Evolutionary conservation across 1,140 invertebrate genomes (phyloP).

Genomic region (Formica selysi): DNA sequence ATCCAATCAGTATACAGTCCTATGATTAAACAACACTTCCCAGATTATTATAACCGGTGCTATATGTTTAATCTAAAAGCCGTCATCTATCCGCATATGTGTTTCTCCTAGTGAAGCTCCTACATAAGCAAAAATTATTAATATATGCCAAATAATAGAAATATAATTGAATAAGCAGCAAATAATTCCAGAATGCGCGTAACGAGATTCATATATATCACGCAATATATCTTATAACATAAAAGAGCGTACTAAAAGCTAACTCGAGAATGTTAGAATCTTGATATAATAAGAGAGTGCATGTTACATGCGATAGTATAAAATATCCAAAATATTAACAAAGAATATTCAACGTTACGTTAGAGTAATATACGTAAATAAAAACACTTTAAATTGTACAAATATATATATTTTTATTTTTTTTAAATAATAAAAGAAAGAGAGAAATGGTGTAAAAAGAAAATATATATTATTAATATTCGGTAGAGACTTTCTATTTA

Average conservation of each 20-base stretch:
- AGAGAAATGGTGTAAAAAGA: too few species aligned
- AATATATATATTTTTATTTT: background rate
- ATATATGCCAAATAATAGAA: background rate
- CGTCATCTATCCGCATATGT: conserved; percentile 32
- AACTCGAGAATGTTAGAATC: background rate
- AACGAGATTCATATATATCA: background rate
- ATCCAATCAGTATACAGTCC: background rate
- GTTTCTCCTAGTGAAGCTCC: conserved; percentile 11
- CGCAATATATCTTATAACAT: conserved; percentile 13
- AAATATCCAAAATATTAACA: conserved; percentile 9
- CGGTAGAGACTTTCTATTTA: background rate
- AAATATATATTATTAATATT: conserved; percentile 1
- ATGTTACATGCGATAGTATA: conserved; percentile 7
- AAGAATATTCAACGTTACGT: background rate
- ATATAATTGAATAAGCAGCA: conserved; percentile 14
- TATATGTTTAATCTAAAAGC: conserved; percentile 45
- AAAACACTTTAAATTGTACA: background rate
- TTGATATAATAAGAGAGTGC: background rate
- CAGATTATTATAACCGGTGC: conserved; percentile 11
- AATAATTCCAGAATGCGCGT: conserved; percentile 30
- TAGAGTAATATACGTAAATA: background rate
- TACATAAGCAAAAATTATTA: conserved; percentile 44
- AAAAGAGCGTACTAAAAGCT: background rate
- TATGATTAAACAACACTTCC: background rate
- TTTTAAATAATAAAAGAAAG: background rate